phyloP scores from a whole-genome alignment of 2,113 vertebrate species.

The Siniperca knerii region DNA sequence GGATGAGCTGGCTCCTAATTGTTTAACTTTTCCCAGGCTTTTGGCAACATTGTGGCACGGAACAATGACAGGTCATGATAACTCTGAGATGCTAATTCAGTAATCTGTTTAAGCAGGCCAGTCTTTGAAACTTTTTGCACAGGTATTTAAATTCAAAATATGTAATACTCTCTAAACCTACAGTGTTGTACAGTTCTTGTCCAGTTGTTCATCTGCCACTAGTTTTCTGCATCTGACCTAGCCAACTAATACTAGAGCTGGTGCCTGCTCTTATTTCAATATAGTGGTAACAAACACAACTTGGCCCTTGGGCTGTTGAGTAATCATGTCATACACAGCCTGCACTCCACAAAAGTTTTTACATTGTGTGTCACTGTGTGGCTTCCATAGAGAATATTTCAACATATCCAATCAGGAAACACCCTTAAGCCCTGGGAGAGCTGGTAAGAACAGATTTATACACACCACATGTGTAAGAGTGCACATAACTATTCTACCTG shows the following conservation, averaged over 20 bases:
- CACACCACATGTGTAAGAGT: slow-evolving; percentile 38
- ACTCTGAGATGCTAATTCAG: slow-evolving; percentile 9
- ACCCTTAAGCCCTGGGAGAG: slow-evolving; percentile 15
- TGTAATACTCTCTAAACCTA: background rate
- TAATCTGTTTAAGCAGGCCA: background rate
- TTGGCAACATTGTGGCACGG: slow-evolving; percentile 31
- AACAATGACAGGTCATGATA: slow-evolving; percentile 29
- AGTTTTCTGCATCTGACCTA: slow-evolving; percentile 11
- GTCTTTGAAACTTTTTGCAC: background rate
- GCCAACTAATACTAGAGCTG: slow-evolving; percentile 4
- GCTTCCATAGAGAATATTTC: slow-evolving; percentile 33
- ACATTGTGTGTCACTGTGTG: slow-evolving; percentile 39
- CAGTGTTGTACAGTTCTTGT: background rate
- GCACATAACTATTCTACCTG: slow-evolving; percentile 56
- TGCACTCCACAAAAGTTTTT: slow-evolving; percentile 50
- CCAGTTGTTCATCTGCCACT: background rate
- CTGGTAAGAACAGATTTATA: slow-evolving; percentile 40
- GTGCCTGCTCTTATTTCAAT: slow-evolving; percentile 18
- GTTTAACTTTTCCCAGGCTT: slow-evolving; percentile 73
- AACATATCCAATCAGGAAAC: slow-evolving; percentile 53
- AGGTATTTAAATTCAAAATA: slow-evolving; percentile 27
- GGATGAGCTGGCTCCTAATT: slow-evolving; percentile 60
- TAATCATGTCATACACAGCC: slow-evolving; percentile 33
- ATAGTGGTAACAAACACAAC: slow-evolving; percentile 28
- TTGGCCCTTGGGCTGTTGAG: slow-evolving; percentile 36